phyloP scores from a whole-genome alignment of 2,797 vertebrate genomes.

The Schizopygopsis malacanthus region DNA sequence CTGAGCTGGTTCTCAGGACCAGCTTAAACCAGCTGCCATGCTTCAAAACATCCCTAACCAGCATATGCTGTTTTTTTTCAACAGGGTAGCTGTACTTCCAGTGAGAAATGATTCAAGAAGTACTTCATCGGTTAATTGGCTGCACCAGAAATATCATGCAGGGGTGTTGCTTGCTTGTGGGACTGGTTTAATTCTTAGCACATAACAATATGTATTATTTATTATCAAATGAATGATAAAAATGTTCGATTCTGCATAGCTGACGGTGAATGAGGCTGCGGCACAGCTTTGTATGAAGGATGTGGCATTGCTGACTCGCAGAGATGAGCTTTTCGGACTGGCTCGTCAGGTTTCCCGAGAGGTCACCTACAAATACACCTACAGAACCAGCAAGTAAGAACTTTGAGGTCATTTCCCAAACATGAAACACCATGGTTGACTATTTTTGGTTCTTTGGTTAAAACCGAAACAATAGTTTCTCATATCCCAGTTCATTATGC shows the following conservation, averaged over 20 bases:
- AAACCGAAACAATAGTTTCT: conserved; percentile 5
- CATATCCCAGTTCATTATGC: background rate
- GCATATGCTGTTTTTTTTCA: background rate
- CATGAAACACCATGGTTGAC: background rate
- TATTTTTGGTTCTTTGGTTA: conserved; percentile 6
- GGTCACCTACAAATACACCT: conserved; percentile 98
- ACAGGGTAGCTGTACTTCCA: background rate
- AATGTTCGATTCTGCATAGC: conserved; percentile 71
- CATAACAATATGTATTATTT: background rate
- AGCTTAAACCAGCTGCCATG: background rate
- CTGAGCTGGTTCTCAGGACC: too few relatives aligned
- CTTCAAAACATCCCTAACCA: background rate
- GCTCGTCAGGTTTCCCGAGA: conserved; percentile 96
- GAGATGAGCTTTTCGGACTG: conserved; percentile 95
- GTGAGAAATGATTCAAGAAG: background rate
- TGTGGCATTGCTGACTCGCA: conserved; percentile 89
- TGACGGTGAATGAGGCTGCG: conserved; percentile 97
- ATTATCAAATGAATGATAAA: background rate
- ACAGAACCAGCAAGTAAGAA: conserved; percentile 96
- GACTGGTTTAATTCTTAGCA: conserved; percentile 2
- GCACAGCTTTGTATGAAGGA: conserved; percentile 97
- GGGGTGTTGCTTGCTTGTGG: background rate
- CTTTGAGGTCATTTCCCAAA: background rate
- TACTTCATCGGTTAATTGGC: background rate
- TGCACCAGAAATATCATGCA: background rate